Base-by-base conservation (phyloP, 2,888 invertebrate species). In the Anthophora plumipes region DNA sequence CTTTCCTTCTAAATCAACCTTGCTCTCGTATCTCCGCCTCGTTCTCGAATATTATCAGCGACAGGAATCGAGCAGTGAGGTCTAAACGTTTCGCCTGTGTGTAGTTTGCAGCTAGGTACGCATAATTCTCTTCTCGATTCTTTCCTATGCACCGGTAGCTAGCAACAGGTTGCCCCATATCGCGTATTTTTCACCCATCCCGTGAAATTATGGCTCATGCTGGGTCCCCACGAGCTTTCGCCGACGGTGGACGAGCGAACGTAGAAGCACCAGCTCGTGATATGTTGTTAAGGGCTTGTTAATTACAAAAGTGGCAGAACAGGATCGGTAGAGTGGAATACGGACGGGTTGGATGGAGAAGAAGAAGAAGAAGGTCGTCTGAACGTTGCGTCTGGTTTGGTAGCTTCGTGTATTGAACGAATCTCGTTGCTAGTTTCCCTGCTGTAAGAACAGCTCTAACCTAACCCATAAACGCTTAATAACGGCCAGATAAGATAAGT, bases 301-400 rank as follows among this genome's bases (percentile, higher is more conserved):
- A 87, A 87, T 87, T 87, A 84, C 83, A 85, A 86, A 85, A 87
- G 85, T 88, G 84, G 88, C 86, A 71, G 87, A 87, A 83, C 87
- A 87, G 87, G 87, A 83, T 87, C 80, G 69, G 43, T 41, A 31
- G 37, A 61, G 31, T 3, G 31, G 31, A n/a, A n/a, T n/a, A n/a
- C n/a, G n/a, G n/a, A n/a, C n/a, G n/a, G n/a, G n/a, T n/a, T n/a
- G n/a, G n/a, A n/a, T n/a, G 2, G 31, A 31, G 31, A 4, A 31
- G 31, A 31, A 31, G 31, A 31, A 31, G 31, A 31, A 4, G 31
- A 4, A 31, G 31, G 31, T 31, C 4, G 31, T n/a, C n/a, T n/a
- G n/a, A n/a, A 4, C 31, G 31, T 31, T 4, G 31, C 31, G 31
- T 4, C 31, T 4, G 31, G 31, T 31, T 31, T 3, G 31, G 31